Base-by-base conservation (phyloP, 30 jellyfish, hydroid and myxozoan species). In the Euphysa ruthae region DNA sequence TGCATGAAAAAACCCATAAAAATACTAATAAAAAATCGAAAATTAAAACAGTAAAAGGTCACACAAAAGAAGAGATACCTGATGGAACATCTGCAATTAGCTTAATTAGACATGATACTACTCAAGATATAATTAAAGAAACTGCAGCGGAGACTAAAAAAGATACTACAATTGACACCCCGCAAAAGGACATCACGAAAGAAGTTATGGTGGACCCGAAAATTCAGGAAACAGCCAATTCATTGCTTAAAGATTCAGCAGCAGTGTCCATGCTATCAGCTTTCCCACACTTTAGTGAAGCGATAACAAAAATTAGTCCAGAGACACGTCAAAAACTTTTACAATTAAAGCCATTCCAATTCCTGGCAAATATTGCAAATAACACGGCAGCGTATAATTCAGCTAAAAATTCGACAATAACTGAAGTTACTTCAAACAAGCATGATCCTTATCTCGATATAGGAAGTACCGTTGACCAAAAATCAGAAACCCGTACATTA, bases 371-470 rank as follows among this genome's bases (percentile, higher is more conserved):
- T 20, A 49, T 68, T 23, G 74, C 35, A 20, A 56, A 20, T 16
- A 27, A 56, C 15, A 23, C 32, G 32, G 43, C 69, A 26, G n/a
- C 13, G 28, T 24, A 44, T 1, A 68, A 50, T 10, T 22, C 24
- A 2, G 24, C 14, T 4, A 22, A 32, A 61, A 18, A 26, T 2
- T 58, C 30, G 19, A 27, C n/a, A 19, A 28, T n/a, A 71, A 30
- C 35, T 4, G 21, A 14, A 16, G 32, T 23, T 26, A 25, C 33
- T 0, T 28, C 81, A 3, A 32, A 7, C 2, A 65, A 24, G 2
- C 32, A 22, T 14, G 93, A 78, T 44, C 93, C 93, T 26, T 78
- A 78, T 38, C 78, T 58, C 12, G 93, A 78, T 34, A 24, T 78
- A 27, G 93, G 93, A 1, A 69, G 75, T 12, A 61, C 66, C 16